Base-by-base conservation (phyloP, 2,113 vertebrate genomes). In the Gila orcuttii region DNA sequence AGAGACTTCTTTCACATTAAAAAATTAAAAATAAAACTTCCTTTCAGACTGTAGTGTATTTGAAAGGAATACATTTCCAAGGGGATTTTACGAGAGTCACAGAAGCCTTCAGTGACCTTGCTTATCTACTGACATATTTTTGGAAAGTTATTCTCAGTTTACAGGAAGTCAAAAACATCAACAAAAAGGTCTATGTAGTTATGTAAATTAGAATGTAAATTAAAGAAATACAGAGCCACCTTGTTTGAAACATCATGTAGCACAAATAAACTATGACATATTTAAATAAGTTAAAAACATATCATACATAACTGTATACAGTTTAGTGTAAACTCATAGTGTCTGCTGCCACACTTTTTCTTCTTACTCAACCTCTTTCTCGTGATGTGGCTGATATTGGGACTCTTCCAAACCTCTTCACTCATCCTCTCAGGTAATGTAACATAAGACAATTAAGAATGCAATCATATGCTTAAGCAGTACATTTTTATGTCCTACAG, bases 361-460 rank as follows among this genome's bases (percentile, higher is more conserved):
- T 71, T 23, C 19, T 1, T 36, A 10, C 66, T 36, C 19, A 36
- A 19, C 3, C 1, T 12, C 10, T 23, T 39, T 47, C 57, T 79
- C 57, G 0, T 80, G 23, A 80, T 80, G 78, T 80, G 78, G 36
- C 23, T 80, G 8, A 25, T 80, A 42, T 21, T 80, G 7, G 33
- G 57, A 60, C 57, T 42, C 13, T 25, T 36, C 12, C 36, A 64
- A n/a, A 19, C 8, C 13, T 19, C 39, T 45, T 45, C 78, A 47
- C 59, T 64, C 57, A 10, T 47, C 11, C 36, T 62, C 78, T 62
- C 57, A 64, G 78, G 78, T 80, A 79, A 59, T 25, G 33, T 31
- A 42, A 42, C 28, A 79, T 31, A 7, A 59, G 76, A 36, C 33
- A 28, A 28, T 28, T 28, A 28, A 28, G 28, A 28, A 2, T 45